phyloP scores from a whole-genome alignment of 1,140 invertebrate species.

The Trypoxylus dichotomus region DNA sequence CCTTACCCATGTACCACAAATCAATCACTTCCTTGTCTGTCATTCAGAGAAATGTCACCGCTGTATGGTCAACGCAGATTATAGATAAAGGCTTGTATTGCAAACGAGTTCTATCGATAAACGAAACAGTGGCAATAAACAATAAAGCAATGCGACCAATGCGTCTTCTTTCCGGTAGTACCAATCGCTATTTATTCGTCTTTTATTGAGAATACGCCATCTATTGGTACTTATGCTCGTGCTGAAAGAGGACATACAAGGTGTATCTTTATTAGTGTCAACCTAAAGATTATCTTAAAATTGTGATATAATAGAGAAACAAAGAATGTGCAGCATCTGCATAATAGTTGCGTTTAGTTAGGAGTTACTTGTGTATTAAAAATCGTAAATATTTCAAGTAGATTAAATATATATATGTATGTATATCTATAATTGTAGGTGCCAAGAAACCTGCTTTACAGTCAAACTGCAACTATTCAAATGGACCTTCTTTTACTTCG shows the following conservation, averaged over 20 bases:
- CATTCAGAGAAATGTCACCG: slow-evolving; percentile 4
- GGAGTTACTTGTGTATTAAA: too few species aligned
- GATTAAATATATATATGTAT: too few species aligned
- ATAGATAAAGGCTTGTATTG: slow-evolving; percentile 22
- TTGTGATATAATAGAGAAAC: too few species aligned
- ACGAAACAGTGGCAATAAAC: slow-evolving; percentile 23
- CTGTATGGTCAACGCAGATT: slow-evolving; percentile 15
- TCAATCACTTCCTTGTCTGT: slow-evolving; percentile 21
- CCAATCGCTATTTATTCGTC: slow-evolving; percentile 13
- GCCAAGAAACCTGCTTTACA: too few species aligned
- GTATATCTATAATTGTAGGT: too few species aligned
- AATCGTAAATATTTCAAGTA: too few species aligned
- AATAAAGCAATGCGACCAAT: neutral
- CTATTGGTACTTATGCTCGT: neutral
- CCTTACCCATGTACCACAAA: slow-evolving; percentile 21
- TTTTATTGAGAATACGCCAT: slow-evolving; percentile 5
- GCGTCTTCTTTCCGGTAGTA: slow-evolving; percentile 16
- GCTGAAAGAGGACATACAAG: neutral
- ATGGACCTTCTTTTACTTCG: too few species aligned
- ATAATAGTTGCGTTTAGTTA: too few species aligned
- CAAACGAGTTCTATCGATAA: slow-evolving; percentile 23
- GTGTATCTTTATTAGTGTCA: too few species aligned
- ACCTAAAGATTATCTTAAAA: too few species aligned
- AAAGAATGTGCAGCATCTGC: too few species aligned
- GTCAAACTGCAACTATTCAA: too few species aligned